Percentiles rank a stretch among this genome's conserved stretches.
Evolutionary conservation across 2,113 vertebrate species (phyloP).

Genomic region (Falco punctatus): DNA sequence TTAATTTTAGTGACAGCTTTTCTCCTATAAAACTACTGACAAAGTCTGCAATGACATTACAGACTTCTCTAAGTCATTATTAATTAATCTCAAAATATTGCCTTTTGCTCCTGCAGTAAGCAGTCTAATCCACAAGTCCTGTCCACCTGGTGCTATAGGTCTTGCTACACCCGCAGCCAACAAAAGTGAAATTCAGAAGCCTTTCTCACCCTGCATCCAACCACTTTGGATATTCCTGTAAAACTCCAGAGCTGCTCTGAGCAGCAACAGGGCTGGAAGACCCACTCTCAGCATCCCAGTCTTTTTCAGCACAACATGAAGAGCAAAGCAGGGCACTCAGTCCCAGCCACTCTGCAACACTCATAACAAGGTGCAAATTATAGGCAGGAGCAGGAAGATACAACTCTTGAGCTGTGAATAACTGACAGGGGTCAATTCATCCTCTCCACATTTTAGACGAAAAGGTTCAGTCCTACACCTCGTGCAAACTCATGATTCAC

Average conservation of each 20-base stretch:
- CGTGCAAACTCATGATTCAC: neutral
- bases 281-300: neutral
- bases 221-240: neutral
- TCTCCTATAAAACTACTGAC: neutral
- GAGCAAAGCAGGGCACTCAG: neutral
- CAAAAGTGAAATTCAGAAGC: neutral
- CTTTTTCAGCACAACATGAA: neutral
- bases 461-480: neutral
- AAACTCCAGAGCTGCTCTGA: neutral
- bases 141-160: neutral
- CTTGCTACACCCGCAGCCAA: neutral
- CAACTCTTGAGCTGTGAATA: neutral
- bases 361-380: neutral
- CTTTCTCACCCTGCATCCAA: neutral
- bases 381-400: neutral
- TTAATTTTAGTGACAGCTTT: neutral
- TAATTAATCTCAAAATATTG: neutral
- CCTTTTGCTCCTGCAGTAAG: neutral
- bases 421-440: neutral
- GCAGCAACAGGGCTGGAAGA: neutral
- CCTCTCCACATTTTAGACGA: neutral
- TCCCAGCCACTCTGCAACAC: neutral
- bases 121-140: neutral
- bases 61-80: neutral
- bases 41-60: neutral